Conservation (phyloP, 1,140 invertebrate species). For the Drosophila bocqueti region DNA sequence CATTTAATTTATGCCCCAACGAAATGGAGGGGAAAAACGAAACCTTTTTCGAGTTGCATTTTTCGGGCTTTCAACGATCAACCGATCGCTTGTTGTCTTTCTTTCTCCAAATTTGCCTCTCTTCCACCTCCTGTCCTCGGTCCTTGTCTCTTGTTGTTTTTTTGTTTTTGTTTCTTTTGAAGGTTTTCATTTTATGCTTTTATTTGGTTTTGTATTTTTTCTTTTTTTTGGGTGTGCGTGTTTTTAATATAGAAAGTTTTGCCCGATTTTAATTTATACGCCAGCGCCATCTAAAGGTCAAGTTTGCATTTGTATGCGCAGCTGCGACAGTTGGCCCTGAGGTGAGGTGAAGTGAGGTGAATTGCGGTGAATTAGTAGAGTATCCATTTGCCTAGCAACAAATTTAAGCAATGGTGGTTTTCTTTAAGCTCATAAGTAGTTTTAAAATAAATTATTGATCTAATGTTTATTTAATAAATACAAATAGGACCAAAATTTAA, state of each 20-base stretch:
- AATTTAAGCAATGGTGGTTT: background rate
- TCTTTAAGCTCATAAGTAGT: background rate
- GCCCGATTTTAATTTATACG: constrained; percentile 50
- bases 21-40: constrained; percentile 40
- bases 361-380: background rate
- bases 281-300: constrained; percentile 65
- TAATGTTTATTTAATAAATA: no score
- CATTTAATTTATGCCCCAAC: constrained; percentile 60
- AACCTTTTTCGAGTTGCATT: constrained; percentile 34
- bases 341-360: constrained; percentile 1
- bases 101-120: constrained; percentile 25
- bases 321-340: constrained; percentile 6
- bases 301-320: constrained; percentile 72
- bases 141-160: constrained; percentile 40
- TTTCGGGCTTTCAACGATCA: constrained; percentile 21
- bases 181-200: constrained; percentile 49
- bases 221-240: constrained; percentile 7
- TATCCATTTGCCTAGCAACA: background rate
- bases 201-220: background rate
- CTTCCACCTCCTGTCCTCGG: constrained; percentile 21
- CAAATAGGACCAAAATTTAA: no score
- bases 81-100: constrained; percentile 25
- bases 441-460: background rate
- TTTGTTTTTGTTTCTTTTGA: constrained; percentile 8
- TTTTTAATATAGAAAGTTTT: constrained; percentile 72